phyloP scores from a whole-genome alignment of 2,888 invertebrate genomes.

The Pyralis farinalis region DNA sequence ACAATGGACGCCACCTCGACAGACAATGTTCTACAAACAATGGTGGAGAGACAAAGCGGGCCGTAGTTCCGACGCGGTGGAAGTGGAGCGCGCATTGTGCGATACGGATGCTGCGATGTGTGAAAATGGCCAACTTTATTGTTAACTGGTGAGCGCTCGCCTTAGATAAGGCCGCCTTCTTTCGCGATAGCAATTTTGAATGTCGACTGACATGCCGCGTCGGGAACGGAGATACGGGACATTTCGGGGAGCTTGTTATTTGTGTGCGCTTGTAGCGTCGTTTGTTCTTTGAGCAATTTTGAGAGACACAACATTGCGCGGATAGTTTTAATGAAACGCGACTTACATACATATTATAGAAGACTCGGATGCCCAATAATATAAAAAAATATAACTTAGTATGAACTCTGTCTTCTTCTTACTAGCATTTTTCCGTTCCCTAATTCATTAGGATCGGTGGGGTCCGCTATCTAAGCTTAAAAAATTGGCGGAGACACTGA shows the following conservation, averaged over 20 bases:
- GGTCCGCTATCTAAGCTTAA: too few species aligned
- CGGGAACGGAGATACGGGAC: neutral
- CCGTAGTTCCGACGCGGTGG: slow-evolving; percentile 18
- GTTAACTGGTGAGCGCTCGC: neutral
- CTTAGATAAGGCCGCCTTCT: neutral
- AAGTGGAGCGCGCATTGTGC: slow-evolving; percentile 9
- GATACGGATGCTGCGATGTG: slow-evolving; percentile 16
- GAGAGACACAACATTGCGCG: too few species aligned
- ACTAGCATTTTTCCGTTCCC: too few species aligned
- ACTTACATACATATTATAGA: too few species aligned
- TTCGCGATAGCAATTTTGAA: slow-evolving; percentile 1
- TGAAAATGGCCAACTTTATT: slow-evolving; percentile 9
- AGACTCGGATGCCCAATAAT: too few species aligned
- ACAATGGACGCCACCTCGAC: slow-evolving; percentile 7
- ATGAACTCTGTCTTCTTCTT: too few species aligned
- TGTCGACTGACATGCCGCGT: neutral
- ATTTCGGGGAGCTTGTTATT: neutral
- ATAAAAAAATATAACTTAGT: too few species aligned
- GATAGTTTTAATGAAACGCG: too few species aligned
- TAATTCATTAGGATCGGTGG: too few species aligned
- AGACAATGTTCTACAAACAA: slow-evolving; percentile 19
- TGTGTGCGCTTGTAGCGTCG: too few species aligned
- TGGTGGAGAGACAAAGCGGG: slow-evolving; percentile 23
- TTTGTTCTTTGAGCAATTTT: too few species aligned
- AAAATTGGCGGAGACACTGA: too few species aligned